phyloP scores from a whole-genome alignment of 1,140 invertebrate genomes.

The Eupristina koningsbergeri region DNA sequence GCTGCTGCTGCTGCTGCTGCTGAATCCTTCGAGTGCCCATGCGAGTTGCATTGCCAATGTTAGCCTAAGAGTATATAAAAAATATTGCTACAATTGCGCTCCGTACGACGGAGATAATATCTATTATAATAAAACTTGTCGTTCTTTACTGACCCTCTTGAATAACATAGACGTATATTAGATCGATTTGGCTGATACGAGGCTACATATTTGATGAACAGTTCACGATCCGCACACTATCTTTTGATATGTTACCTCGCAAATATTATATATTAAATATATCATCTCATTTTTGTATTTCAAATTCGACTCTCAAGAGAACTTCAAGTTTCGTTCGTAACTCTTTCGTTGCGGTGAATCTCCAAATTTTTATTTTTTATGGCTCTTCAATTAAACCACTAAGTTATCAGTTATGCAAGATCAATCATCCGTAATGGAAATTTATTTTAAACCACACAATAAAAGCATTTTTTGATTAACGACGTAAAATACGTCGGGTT shows the following conservation, averaged over 20 bases:
- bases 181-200: conserved; percentile 44
- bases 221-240: conserved; percentile 2
- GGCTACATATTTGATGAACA: conserved; percentile 43
- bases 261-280: not conserved
- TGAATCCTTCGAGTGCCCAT: not conserved
- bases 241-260: not conserved
- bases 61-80: conserved; percentile 35
- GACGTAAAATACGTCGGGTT: too few relatives aligned
- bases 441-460: too few relatives aligned
- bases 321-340: not conserved
- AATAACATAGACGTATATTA: conserved; percentile 47
- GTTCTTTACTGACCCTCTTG: conserved; percentile 34
- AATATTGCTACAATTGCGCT: conserved; percentile 48
- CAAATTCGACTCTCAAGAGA: not conserved
- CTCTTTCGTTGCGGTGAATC: not conserved
- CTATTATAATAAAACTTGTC: conserved; percentile 47
- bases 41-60: not conserved
- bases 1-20: not conserved
- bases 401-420: too few relatives aligned
- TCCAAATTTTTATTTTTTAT: not conserved
- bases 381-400: too few relatives aligned
- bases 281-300: not conserved
- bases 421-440: too few relatives aligned
- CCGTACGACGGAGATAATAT: conserved; percentile 33
- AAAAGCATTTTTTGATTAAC: too few relatives aligned